phyloP scores from a whole-genome alignment of 2,797 vertebrate genomes.

The Muscicapa comitata region DNA sequence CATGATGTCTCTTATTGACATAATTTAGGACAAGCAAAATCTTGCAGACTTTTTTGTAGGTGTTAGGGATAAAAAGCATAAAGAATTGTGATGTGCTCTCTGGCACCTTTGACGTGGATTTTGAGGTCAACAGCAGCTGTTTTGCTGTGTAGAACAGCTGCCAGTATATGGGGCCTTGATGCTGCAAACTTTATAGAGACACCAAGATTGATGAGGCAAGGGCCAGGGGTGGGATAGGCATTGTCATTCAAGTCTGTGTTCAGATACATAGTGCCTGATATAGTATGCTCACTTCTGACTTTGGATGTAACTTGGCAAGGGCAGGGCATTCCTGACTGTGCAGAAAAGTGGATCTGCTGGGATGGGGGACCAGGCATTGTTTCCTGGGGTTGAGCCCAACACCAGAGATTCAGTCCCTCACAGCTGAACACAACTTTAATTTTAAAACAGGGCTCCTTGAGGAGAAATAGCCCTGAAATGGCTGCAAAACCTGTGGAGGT shows the following conservation, averaged over 20 bases:
- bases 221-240: not conserved
- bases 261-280: not conserved
- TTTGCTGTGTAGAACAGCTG: not conserved
- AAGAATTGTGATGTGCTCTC: not conserved
- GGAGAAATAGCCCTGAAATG: not conserved
- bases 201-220: not conserved
- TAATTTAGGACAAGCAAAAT: not conserved
- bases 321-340: not conserved
- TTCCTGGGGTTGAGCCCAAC: not conserved
- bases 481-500: not conserved
- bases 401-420: not conserved
- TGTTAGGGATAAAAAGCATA: not conserved
- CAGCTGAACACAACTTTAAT: not conserved
- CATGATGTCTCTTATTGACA: not conserved
- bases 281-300: not conserved
- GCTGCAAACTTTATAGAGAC: not conserved
- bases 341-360: not conserved
- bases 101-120: not conserved
- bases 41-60: not conserved
- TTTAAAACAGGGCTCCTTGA: not conserved
- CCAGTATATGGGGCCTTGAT: not conserved
- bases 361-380: not conserved
- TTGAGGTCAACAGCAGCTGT: not conserved
- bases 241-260: not conserved
- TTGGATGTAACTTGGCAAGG: not conserved